Percentiles rank a stretch among this genome's conserved stretches.
phyloP scores from a whole-genome alignment of 30 jellyfish, hydroid and myxozoan genomes.

The Sanderia malayensis region DNA sequence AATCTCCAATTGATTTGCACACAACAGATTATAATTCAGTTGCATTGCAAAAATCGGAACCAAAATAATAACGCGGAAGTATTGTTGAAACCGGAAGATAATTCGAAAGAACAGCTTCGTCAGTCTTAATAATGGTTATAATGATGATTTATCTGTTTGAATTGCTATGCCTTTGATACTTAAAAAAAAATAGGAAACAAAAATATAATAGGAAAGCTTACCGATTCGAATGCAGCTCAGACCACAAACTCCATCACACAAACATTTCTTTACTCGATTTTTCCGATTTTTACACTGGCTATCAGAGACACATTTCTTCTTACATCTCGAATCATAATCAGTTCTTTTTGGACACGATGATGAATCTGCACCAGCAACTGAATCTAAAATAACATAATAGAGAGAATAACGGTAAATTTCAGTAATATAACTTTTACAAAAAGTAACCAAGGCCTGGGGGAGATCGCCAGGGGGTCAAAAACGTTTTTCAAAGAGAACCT shows the following conservation, averaged over 20 bases:
- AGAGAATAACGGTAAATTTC: not conserved
- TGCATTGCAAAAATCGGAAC: not conserved
- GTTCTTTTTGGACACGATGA: slow-evolving; percentile 49
- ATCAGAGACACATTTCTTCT: slow-evolving; percentile 32
- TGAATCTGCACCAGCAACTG: not conserved
- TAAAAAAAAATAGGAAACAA: not conserved
- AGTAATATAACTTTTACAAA: not conserved
- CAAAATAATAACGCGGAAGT: not conserved
- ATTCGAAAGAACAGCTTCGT: not conserved
- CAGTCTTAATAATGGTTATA: not conserved
- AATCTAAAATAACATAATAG: not conserved
- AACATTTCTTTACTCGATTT: slow-evolving; percentile 40
- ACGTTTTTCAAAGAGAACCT: no score
- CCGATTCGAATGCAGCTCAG: slow-evolving; percentile 59
- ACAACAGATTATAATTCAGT: no score
- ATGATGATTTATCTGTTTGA: no score
- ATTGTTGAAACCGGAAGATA: not conserved
- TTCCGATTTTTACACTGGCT: slow-evolving; percentile 19
- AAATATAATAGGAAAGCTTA: not conserved
- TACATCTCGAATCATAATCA: slow-evolving; percentile 48
- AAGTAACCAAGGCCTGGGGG: no score
- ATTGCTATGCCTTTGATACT: no score
- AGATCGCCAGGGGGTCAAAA: no score
- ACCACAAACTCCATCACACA: slow-evolving; percentile 72
- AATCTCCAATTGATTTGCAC: no score